These are phyloP conservation scores for Phalacrocorax pelagicus DNA, from an alignment of 2,113 vertebrate species.

Conservation along the genomic window DNA sequence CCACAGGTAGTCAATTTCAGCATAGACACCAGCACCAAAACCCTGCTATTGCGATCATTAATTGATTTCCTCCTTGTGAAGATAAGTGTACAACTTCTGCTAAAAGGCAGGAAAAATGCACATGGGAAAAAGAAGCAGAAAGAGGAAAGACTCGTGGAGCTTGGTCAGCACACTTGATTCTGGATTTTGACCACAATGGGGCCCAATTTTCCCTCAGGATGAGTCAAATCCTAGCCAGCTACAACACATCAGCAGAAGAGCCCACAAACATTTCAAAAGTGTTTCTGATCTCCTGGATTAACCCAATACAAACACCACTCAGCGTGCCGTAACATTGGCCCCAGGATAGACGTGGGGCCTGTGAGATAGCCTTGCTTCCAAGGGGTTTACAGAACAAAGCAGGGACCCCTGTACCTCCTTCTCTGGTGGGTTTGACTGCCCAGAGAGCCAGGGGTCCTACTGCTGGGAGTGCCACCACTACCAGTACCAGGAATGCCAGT, in stretches of 20 bases:
- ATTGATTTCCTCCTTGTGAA: neutral
- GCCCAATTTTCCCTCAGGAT: neutral
- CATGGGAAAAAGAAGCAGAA: neutral
- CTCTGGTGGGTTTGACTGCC: neutral
- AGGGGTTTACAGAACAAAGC: neutral
- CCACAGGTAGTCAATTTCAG: neutral
- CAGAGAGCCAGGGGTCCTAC: neutral
- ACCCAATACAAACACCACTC: neutral
- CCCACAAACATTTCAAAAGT: fast-evolving
- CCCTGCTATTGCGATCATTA: neutral
- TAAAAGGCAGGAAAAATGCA: neutral
- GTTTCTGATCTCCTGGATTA: neutral
- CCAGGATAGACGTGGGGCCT: fast-evolving
- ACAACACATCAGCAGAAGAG: neutral
- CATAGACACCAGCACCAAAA: neutral
- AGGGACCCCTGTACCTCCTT: neutral
- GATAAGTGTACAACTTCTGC: neutral
- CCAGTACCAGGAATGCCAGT: neutral
- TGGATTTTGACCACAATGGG: neutral
- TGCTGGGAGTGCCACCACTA: neutral
- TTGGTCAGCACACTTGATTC: neutral
- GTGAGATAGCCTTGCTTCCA: neutral
- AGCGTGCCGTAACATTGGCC: fast-evolving
- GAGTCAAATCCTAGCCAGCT: neutral
- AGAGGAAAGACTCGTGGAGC: neutral